Percentiles rank a stretch among this genome's conserved stretches.
These are phyloP conservation scores for Maniola jurtina DNA, from an alignment of 1,140 invertebrate species.

Conservation along the genomic window DNA sequence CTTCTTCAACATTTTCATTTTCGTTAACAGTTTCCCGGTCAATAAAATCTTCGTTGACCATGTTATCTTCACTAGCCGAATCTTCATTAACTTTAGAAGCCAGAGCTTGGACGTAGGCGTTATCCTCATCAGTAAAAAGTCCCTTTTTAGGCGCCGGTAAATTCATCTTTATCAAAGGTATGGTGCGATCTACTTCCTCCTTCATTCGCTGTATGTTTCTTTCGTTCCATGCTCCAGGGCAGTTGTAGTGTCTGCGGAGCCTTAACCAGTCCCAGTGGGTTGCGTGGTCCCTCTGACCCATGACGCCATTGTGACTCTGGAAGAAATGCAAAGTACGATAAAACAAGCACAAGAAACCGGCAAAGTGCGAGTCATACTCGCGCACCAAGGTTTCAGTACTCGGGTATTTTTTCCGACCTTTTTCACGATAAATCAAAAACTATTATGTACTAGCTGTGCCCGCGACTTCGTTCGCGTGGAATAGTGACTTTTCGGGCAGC, in stretches of 20 bases:
- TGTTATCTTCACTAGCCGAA: neutral
- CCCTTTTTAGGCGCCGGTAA: neutral
- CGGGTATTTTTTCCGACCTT: too few species aligned
- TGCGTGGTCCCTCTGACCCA: constrained; percentile 45
- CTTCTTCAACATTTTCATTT: neutral
- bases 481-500: too few species aligned
- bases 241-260: constrained; percentile 50
- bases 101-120: too few species aligned
- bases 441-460: too few species aligned
- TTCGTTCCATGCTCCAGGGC: constrained; percentile 47
- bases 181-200: constrained; percentile 12
- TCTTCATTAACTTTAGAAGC: neutral
- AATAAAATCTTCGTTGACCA: neutral
- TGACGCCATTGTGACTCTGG: constrained; percentile 36
- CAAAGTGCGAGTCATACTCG: too few species aligned
- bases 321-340: neutral
- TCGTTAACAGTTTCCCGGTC: neutral
- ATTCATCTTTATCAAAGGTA: neutral
- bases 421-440: too few species aligned
- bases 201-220: constrained; percentile 15
- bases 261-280: constrained; percentile 45
- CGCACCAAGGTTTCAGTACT: too few species aligned
- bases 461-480: too few species aligned
- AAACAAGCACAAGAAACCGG: too few species aligned
- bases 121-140: neutral